Base-by-base conservation (phyloP, 2,797 vertebrate species). In the Melanotaenia pygmaea region DNA sequence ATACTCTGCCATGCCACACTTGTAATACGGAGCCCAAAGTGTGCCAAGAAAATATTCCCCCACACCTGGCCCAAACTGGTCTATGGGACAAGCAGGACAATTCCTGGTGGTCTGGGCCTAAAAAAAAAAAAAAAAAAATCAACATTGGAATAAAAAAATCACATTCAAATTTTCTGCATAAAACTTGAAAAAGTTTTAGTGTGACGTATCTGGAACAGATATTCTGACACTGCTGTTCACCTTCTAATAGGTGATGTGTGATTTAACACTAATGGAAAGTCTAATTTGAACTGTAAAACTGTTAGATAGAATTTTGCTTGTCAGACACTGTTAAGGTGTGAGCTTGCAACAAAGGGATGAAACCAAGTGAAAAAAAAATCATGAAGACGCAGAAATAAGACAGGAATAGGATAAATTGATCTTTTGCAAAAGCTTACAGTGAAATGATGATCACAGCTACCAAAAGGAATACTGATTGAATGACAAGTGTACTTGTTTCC, bases 231-330 rank as follows among this genome's bases (percentile, higher is more conserved):
- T 68, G 65, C 60, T 68, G 34, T 26, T 72, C 50, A 40, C 40
- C 64, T 40, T 67, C 26, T 60, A 16, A 76, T 8, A 22, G 45
- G 43, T 47, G 34, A 45, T 47, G 38, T 70, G 57, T 75, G 61
- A 70, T 54, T 20, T 54, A 54, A 69, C 73, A 67, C 40, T 16
- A 74, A 83, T 54, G 38, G 57, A 20, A 22, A 50, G 47, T 64
- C 32, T 45, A 20, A 72, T 4, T 70, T 65, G 37, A 80, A 50
- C 53, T 57, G 37, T 1, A 4, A 64, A 74, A 53, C 73, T 64
- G 73, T 62, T 54, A 34, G n/a, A 58, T 59, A 4, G 73, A 67
- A 30, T 37, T 67, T 72, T 61, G 6, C 50, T 0, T 20, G 38
- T 11, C 47, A 54, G 53, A 68, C 18, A 26, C 30, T 68, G 63